Evolutionary conservation across 1,140 invertebrate genomes (phyloP).

Genomic region (Penaeus vannamei): DNA sequence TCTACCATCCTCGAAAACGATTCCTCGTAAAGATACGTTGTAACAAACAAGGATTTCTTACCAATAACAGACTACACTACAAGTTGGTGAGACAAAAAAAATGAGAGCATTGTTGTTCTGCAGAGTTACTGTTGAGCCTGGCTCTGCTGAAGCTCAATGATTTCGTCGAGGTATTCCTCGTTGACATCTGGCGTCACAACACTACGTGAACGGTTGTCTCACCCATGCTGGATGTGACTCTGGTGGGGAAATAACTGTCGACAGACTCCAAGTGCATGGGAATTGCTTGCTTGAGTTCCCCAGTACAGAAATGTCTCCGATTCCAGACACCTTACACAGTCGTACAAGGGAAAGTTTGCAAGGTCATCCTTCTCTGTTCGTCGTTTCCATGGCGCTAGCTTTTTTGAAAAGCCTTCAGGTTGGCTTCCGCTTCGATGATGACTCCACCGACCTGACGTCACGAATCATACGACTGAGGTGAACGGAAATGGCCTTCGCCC

Average conservation of each 20-base stretch:
- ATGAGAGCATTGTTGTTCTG: conserved; percentile 26
- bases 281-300: conserved; percentile 56
- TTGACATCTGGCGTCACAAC: neutral
- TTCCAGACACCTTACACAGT: conserved; percentile 56
- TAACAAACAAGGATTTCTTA: conserved; percentile 35
- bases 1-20: conserved; percentile 30
- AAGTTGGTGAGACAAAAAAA: conserved; percentile 20
- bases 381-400: conserved; percentile 60
- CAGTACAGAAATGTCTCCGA: conserved; percentile 47
- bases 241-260: conserved; percentile 21
- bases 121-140: conserved; percentile 44
- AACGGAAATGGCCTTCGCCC: neutral
- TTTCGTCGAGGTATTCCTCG: neutral
- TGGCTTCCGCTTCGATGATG: conserved; percentile 62
- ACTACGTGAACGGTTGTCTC: neutral
- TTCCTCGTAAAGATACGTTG: conserved; percentile 41
- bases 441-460: neutral
- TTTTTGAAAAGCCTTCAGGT: conserved; percentile 55
- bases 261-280: conserved; percentile 35
- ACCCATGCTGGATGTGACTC: neutral
- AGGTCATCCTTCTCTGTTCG: conserved; percentile 66
- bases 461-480: conserved; percentile 5
- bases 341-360: conserved; percentile 61
- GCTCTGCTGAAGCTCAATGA: conserved; percentile 45
- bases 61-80: conserved; percentile 43